Percentiles rank a stretch among this genome's conserved stretches.
phyloP scores from a whole-genome alignment of 2,888 invertebrate species.

The Phlogophora meticulosa region DNA sequence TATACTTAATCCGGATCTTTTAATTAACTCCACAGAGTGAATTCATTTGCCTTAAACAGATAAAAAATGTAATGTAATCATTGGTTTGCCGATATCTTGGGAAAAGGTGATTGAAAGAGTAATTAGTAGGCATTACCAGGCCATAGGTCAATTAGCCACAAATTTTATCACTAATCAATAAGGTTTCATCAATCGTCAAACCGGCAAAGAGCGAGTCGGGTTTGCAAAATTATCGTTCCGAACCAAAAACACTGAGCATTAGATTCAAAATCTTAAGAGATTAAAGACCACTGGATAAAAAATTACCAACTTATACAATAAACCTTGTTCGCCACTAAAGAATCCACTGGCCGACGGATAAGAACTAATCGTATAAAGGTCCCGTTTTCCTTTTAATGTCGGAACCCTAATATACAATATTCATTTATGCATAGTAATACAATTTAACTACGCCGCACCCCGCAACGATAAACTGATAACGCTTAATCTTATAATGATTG shows the following conservation, averaged over 20 bases:
- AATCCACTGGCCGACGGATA: too few relatives aligned
- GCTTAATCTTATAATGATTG: slow-evolving; percentile 2
- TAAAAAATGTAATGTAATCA: slow-evolving; percentile 41
- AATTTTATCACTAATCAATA: slow-evolving; percentile 22
- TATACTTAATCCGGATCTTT: slow-evolving; percentile 35
- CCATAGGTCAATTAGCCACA: slow-evolving; percentile 20
- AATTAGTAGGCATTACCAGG: slow-evolving; percentile 27
- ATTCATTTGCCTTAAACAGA: slow-evolving; percentile 15
- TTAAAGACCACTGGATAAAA: too few relatives aligned
- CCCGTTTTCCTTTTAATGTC: too few relatives aligned
- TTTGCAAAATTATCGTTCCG: too few relatives aligned
- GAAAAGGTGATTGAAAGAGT: slow-evolving; percentile 16
- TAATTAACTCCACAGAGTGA: slow-evolving; percentile 24
- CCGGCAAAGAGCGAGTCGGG: too few relatives aligned
- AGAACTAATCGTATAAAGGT: too few relatives aligned
- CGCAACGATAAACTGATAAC: slow-evolving; percentile 13
- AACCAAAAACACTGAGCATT: too few relatives aligned
- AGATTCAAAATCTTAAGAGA: too few relatives aligned
- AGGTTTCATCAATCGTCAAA: slow-evolving; percentile 4
- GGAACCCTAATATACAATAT: slow-evolving; percentile 7
- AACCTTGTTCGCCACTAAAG: too few relatives aligned
- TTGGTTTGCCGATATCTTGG: slow-evolving; percentile 34
- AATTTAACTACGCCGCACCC: slow-evolving; percentile 16
- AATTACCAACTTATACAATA: too few relatives aligned
- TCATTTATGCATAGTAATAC: neutral